Evolutionary conservation across 2,888 invertebrate species (phyloP).

Genomic region (Melikaiella ostensackeni): DNA sequence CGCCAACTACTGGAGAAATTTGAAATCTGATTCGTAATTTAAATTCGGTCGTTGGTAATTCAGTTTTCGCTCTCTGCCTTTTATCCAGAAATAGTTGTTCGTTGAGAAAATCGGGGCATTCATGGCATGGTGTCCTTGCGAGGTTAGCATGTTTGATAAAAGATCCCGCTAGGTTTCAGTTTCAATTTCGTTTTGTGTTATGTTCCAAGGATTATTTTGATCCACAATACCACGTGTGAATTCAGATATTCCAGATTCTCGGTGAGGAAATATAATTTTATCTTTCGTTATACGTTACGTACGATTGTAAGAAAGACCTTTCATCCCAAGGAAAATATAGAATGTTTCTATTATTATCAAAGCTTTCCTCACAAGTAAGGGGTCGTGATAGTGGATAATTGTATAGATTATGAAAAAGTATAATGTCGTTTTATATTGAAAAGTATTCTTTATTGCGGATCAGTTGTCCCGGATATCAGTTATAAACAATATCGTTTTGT

Average conservation of each 20-base stretch:
- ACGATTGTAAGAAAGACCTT: too few species aligned
- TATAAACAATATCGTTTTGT: background rate
- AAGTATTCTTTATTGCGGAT: background rate
- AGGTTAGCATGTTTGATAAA: background rate
- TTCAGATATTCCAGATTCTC: background rate
- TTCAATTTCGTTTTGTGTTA: background rate
- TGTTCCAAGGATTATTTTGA: background rate
- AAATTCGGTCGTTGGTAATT: background rate
- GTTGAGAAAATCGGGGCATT: background rate
- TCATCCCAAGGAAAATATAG: background rate
- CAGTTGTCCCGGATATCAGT: background rate
- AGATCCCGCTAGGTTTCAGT: background rate
- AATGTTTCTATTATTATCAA: constrained; percentile 7
- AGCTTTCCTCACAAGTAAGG: background rate
- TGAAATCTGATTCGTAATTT: background rate
- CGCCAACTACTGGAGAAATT: constrained; percentile 2
- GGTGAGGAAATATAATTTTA: background rate
- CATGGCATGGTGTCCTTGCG: background rate
- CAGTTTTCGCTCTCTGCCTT: background rate
- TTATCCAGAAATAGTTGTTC: background rate
- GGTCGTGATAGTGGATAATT: too few species aligned
- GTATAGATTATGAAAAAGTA: background rate
- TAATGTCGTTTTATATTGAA: background rate
- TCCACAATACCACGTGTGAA: background rate
- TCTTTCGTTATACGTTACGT: too few species aligned